Evolutionary conservation across 1,140 invertebrate species (phyloP), one percentile per base, ranked within the genome.

Genomic region (Drosophila tani): DNA sequence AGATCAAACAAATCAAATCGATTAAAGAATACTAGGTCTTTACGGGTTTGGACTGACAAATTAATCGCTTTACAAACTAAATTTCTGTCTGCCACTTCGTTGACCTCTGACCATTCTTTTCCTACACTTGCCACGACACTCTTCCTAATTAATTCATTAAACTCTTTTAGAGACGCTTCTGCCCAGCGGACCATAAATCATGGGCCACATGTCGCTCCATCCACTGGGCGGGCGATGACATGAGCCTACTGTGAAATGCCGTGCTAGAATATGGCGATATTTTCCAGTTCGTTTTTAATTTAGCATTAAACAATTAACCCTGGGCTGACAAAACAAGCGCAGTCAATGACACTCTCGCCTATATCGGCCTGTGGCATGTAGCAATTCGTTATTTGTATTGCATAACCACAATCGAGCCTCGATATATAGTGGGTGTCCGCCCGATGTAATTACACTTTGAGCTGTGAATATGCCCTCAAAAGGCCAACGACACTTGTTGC

Each of bases 251-350:
- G 55, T 53, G 79, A 87, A 79, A 62, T 83, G 78, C 56, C 83
- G 79, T 76, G 79, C 50, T 67, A 73, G 47, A 73, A 68, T 58
- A 68, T 73, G 68, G 47, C 77, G 55, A 76, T 71, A 83, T 64
- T 75, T 64, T 74, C 38, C 43, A 57, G 63, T 77, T 41, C 27
- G 45, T 56, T 58, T 51, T 57, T 78, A 74, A 66, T 84, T 82
- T 62, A 75, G 49, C 83, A 82, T 87, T 87, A 79, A 86, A 70
- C 83, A 86, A 86, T 86, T 86, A 83, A 86, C 83, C 83, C 83
- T 51, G 59, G 64, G 17, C 59, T 45, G 58, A 50, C 57, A 65
- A 55, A 68, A 71, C 71, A 40, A 65, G 63, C 66, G 47, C 82
- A 81, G 82, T 81, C 82, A 81, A 66, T 81, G 82, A 85, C 82